These are phyloP conservation scores for Xerus inauris DNA, from an alignment of 2,113 vertebrate genomes.

Conservation along the genomic window DNA sequence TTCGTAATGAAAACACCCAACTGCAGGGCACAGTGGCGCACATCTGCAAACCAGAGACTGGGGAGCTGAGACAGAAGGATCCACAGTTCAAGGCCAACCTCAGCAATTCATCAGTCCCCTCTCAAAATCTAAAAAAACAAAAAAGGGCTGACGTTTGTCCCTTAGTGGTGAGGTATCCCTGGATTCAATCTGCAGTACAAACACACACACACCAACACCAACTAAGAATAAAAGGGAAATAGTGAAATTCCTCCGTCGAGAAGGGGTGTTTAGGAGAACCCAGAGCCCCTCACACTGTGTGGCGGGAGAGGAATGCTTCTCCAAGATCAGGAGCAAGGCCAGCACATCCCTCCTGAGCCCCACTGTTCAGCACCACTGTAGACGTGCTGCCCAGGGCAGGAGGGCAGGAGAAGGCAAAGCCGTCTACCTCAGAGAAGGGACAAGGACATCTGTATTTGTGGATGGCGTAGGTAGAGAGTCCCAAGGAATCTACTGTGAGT, in stretches of 20 bases:
- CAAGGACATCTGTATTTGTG: neutral
- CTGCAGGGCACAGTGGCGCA: too few relatives aligned
- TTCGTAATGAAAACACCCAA: neutral
- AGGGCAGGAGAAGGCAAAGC: too few relatives aligned
- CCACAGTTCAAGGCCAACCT: too few relatives aligned
- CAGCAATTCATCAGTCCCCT: too few relatives aligned
- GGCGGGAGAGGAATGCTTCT: neutral
- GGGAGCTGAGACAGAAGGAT: too few relatives aligned
- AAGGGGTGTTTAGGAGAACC: neutral
- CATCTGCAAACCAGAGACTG: too few relatives aligned
- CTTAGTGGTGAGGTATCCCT: too few relatives aligned
- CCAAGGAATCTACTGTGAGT: neutral
- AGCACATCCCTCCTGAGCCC: rapidly evolving
- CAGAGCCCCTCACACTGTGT: neutral
- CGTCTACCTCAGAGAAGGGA: neutral
- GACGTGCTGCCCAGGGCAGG: rapidly evolving
- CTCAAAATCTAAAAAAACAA: too few relatives aligned
- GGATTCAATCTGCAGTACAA: too few relatives aligned
- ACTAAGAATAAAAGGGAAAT: neutral
- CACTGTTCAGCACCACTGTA: rapidly evolving
- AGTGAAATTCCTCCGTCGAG: neutral
- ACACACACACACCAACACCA: too few relatives aligned
- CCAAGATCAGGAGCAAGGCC: too few relatives aligned
- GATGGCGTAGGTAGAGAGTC: neutral
- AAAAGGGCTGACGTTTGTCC: too few relatives aligned